Percentiles rank a stretch among this genome's conserved stretches.
phyloP scores from a whole-genome alignment of 2,113 vertebrate species.

The Zosterops hypoxanthus region DNA sequence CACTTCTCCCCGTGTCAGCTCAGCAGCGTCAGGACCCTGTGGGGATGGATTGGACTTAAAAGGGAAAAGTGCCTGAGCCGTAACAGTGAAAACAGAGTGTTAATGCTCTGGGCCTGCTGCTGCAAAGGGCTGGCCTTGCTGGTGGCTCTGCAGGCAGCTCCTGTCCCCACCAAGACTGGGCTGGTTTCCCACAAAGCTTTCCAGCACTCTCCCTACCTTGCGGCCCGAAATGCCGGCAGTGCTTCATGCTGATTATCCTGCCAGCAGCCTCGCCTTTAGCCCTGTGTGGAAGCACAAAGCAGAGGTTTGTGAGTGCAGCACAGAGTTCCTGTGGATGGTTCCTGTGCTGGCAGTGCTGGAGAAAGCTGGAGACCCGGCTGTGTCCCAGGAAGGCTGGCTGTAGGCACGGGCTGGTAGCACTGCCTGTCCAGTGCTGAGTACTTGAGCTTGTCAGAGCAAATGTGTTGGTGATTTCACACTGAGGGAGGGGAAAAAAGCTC shows the following conservation, averaged over 20 bases:
- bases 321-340: not conserved
- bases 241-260: not conserved
- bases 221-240: not conserved
- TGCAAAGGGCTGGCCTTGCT: not conserved
- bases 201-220: fast-evolving
- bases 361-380: not conserved
- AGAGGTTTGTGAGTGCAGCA: not conserved
- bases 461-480: not conserved
- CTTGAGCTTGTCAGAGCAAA: not conserved
- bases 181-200: not conserved
- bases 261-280: fast-evolving
- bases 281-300: not conserved
- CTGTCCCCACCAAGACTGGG: not conserved
- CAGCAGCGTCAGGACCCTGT: fast-evolving
- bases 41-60: not conserved
- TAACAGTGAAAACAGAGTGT: constrained; percentile 15
- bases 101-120: constrained; percentile 1
- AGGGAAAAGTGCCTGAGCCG: not conserved
- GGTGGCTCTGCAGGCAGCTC: not conserved
- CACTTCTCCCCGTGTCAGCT: not conserved
- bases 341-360: not conserved
- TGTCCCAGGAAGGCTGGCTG: not conserved
- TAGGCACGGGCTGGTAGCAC: fast-evolving
- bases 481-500: not conserved
- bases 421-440: not conserved